Conservation (phyloP, 1,140 invertebrate genomes). For the Camponotus vicinus region DNA sequence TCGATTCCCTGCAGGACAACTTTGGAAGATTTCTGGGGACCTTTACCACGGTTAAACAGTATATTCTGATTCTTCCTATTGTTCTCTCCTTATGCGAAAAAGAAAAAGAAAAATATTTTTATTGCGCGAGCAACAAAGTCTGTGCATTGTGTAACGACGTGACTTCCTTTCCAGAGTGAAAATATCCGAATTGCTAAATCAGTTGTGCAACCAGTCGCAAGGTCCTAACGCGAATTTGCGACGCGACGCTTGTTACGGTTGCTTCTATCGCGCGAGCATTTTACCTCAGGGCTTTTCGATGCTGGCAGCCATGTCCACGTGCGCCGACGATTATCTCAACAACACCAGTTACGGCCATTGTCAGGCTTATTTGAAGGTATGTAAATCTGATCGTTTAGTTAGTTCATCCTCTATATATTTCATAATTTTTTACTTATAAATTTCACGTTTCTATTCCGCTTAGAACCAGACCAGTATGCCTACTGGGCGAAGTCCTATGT, state of each 20-base stretch:
- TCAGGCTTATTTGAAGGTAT: constrained; percentile 76
- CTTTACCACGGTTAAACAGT: constrained; percentile 64
- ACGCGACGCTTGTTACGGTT: constrained; percentile 81
- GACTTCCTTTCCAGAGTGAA: constrained; percentile 71
- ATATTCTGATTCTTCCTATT: constrained; percentile 11
- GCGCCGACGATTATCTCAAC: constrained; percentile 78
- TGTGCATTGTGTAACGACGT: constrained; percentile 26
- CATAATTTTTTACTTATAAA: neutral
- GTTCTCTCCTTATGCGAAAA: neutral
- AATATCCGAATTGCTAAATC: constrained; percentile 79
- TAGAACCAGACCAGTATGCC: constrained; percentile 76
- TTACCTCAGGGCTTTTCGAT: constrained; percentile 75
- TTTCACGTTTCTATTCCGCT: constrained; percentile 20
- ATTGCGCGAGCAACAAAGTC: neutral
- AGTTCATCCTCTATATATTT: neutral
- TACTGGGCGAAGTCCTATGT: constrained; percentile 61
- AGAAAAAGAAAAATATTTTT: neutral
- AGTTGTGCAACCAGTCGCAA: constrained; percentile 80
- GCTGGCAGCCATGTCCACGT: constrained; percentile 76
- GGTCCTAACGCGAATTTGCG: constrained; percentile 50
- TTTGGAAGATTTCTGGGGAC: constrained; percentile 73
- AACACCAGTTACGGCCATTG: constrained; percentile 79
- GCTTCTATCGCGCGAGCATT: constrained; percentile 78
- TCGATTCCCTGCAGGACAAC: constrained; percentile 66
- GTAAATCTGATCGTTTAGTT: constrained; percentile 28